A percentile compares a stretch with the other conserved stretches of the same genome.
phyloP scores from a whole-genome alignment of 2,888 invertebrate species.

The Ypsolopha scabrella region DNA sequence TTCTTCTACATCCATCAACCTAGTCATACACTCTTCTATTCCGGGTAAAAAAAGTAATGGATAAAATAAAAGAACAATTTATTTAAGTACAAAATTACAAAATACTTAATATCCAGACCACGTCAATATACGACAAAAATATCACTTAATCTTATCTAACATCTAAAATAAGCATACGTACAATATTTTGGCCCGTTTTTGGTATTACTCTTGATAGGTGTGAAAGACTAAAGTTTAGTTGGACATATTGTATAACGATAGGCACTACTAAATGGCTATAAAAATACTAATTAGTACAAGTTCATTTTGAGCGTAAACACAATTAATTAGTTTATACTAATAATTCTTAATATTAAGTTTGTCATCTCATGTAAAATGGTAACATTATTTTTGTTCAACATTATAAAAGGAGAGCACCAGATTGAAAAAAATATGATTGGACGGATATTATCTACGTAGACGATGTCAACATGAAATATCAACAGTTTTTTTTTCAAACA shows the following conservation, averaged over 20 bases:
- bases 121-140: not conserved
- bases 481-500: too few species aligned
- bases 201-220: not conserved
- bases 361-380: too few species aligned
- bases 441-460: too few species aligned
- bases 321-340: not conserved
- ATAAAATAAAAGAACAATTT: not conserved
- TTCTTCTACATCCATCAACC: too few species aligned
- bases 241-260: too few species aligned
- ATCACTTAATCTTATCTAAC: not conserved
- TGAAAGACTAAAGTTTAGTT: too few species aligned
- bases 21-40: too few species aligned
- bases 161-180: too few species aligned
- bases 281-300: not conserved
- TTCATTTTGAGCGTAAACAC: not conserved
- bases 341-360: not conserved
- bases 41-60: not conserved
- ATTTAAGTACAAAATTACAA: slow-evolving; percentile 1
- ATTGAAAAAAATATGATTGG: too few species aligned
- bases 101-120: not conserved
- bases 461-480: too few species aligned
- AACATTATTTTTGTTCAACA: too few species aligned
- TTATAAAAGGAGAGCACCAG: too few species aligned
- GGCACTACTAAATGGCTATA: not conserved
- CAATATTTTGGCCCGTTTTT: not conserved